Evolutionary conservation across 1,140 invertebrate species (phyloP).

Genomic region (Drosophila seguyi): DNA sequence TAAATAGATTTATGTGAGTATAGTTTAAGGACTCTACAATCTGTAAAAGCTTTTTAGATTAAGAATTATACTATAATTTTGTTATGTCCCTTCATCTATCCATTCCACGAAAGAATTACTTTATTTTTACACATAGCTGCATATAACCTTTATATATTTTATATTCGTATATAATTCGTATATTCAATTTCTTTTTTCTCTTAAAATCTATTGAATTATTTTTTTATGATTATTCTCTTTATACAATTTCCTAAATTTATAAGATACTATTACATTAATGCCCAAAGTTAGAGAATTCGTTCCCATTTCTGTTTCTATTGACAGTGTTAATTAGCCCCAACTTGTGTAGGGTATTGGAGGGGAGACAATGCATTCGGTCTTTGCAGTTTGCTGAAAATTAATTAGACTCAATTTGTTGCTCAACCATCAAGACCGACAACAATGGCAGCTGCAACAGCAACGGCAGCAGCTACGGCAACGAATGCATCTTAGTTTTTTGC

Average conservation of each 20-base stretch:
- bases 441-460: conserved; percentile 27
- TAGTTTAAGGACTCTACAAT: neutral
- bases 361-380: conserved; percentile 42
- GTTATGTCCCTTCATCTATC: no score
- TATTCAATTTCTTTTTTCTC: neutral
- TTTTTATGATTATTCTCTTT: neutral
- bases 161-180: no score
- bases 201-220: no score
- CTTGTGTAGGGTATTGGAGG: conserved; percentile 34
- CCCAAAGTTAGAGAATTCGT: neutral
- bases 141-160: neutral
- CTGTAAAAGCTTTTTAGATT: neutral
- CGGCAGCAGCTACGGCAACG: conserved; percentile 14
- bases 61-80: neutral
- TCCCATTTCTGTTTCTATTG: neutral
- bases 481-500: conserved; percentile 54
- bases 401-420: conserved; percentile 80
- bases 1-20: neutral
- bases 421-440: conserved; percentile 56
- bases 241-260: neutral
- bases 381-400: conserved; percentile 75
- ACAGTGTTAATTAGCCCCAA: conserved; percentile 8
- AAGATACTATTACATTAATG: neutral
- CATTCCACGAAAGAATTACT: neutral
- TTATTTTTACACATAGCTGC: neutral